Evolutionary conservation across 2,113 vertebrate genomes (phyloP), one percentile per base, ranked within the genome.

Genomic region (Neodontobutis hainanensis): DNA sequence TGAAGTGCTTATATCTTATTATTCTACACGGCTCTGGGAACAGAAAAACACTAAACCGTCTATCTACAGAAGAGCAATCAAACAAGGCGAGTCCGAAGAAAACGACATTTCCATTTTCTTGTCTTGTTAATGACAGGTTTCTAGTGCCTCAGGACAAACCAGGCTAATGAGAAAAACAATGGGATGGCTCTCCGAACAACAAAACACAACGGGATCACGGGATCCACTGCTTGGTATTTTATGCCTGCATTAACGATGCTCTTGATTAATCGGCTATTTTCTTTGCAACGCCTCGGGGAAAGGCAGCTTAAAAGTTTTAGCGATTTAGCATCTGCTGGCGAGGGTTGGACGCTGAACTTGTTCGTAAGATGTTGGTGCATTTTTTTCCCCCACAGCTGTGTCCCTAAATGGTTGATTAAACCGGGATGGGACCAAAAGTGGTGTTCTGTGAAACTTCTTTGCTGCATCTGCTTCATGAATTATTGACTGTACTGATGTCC

Each of bases 131-230:
- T 75, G 88, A 83, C 80, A 83, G 77, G 46, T 84, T 84, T 47
- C 55, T 47, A 72, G 68, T 46, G 87, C 88, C 86, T 81, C 58
- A 42, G 87, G 90, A 81, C 59, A 64, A 80, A 78, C 36, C 1
- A 16, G 68, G 1, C 43, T 84, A 90, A 90, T 88, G 89, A 87
- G 87, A 81, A 90, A 86, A 88, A 85, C 85, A 85, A 87, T 82
- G 45, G 84, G 84, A 85, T 46, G 43, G 83, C 83, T 75, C 49
- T 70, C 63, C 62, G 46, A 68, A 69, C 79, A 71, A 71, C 68
- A 48, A 71, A 64, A 76, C 66, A 71, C 45, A 80, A 83, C 64
- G 73, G 61, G 70, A 77, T 78, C 57, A 43, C 55, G 19, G 52
- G 72, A 78, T 83, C 77, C 70, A 70, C 73, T 32, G 49, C 80